phyloP scores from a whole-genome alignment of 2,888 invertebrate genomes.

The Dione vanillae region DNA sequence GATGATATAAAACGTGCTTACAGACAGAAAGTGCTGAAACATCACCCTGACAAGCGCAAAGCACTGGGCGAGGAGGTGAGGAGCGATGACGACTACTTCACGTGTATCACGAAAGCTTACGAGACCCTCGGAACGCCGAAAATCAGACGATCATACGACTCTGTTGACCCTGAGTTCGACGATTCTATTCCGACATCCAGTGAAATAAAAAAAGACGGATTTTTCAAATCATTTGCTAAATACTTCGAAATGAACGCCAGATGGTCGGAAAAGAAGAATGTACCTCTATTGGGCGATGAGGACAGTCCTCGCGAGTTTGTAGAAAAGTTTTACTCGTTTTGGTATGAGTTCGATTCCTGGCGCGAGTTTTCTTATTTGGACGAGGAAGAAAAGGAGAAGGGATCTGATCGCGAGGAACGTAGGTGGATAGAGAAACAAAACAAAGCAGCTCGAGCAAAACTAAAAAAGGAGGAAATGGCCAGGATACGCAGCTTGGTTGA shows the following conservation, averaged over 20 bases:
- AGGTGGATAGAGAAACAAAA: constrained; percentile 99
- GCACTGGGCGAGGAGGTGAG: constrained; percentile 94
- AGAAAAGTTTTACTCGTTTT: constrained; percentile 97
- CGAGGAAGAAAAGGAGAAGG: constrained; percentile 99
- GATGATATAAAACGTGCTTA: constrained; percentile 97
- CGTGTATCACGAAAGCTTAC: constrained; percentile 98
- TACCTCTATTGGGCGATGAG: constrained; percentile 92
- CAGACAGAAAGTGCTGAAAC: constrained; percentile 89
- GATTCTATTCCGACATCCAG: constrained; percentile 91
- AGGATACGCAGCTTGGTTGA: constrained; percentile 96
- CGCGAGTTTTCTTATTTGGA: constrained; percentile 99
- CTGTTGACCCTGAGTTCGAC: constrained; percentile 97
- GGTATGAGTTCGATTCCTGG: constrained; percentile 99
- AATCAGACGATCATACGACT: constrained; percentile 96
- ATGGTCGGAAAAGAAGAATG: constrained; percentile 95
- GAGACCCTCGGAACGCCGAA: constrained; percentile 92
- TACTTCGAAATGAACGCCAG: constrained; percentile 91
- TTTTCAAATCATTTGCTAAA: constrained; percentile 87
- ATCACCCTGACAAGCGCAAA: constrained; percentile 99
- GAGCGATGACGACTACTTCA: constrained; percentile 98
- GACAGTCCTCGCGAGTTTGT: constrained; percentile 92
- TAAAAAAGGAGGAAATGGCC: constrained; percentile 98
- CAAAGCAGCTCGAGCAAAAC: constrained; percentile 94
- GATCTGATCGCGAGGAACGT: constrained; percentile 97
- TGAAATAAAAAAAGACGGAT: constrained; percentile 90